Percentiles rank a stretch among this genome's conserved stretches.
These are phyloP conservation scores for Apogon hyalosoma DNA, from an alignment of 2,797 vertebrate species.

Conservation along the genomic window DNA sequence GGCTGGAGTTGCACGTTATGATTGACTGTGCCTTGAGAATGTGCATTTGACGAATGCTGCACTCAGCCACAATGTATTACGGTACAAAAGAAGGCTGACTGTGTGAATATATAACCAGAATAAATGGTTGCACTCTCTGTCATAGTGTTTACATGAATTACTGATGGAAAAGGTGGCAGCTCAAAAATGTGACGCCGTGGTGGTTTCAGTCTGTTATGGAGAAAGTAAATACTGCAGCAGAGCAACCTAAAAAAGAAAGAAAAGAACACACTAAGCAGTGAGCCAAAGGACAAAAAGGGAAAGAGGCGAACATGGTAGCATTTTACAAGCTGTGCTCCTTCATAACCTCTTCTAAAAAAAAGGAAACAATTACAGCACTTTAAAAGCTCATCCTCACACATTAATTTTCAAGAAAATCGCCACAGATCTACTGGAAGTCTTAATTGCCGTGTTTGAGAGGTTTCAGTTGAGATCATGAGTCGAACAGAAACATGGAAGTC, in stretches of 20 bases:
- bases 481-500: no score
- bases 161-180: constrained; percentile 18
- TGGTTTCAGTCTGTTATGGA: constrained; percentile 5
- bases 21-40: constrained; percentile 7
- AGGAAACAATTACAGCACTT: no score
- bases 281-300: background rate
- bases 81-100: constrained; percentile 29
- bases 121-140: constrained; percentile 41
- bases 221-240: background rate
- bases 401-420: no score
- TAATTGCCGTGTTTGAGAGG: no score
- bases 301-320: background rate
- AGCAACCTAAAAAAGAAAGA: no score
- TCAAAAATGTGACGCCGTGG: constrained; percentile 25
- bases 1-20: constrained; percentile 21
- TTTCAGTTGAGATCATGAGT: no score
- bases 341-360: no score
- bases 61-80: constrained; percentile 26
- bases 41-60: constrained; percentile 35
- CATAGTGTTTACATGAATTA: constrained; percentile 47
- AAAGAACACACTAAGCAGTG: background rate
- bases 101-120: constrained; percentile 38
- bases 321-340: no score
- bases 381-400: no score
- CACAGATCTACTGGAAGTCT: no score